phyloP scores from a whole-genome alignment of 2,113 vertebrate genomes.

The Antennarius striatus region DNA sequence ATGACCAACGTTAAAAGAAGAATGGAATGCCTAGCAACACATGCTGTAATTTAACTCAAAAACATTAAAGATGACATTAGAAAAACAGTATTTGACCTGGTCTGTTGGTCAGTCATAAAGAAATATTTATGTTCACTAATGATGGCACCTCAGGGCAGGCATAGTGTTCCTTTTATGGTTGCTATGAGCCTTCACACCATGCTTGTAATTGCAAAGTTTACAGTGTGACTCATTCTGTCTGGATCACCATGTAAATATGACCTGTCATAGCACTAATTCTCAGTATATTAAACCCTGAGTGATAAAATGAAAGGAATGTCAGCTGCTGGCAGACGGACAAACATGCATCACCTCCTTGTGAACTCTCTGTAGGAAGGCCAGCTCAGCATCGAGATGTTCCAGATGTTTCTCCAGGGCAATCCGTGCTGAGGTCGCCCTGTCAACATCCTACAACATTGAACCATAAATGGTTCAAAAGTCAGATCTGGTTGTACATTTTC shows the following conservation, averaged over 20 bases:
- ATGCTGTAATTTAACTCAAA: too few relatives aligned
- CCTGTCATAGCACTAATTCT: conserved; percentile 21
- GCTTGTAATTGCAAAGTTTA: conserved; percentile 25
- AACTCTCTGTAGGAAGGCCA: conserved; percentile 77
- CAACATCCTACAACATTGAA: conserved; percentile 64
- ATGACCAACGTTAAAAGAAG: neutral
- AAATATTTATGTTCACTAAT: too few relatives aligned
- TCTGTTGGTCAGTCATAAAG: too few relatives aligned
- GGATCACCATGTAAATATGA: neutral
- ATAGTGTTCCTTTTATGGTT: neutral
- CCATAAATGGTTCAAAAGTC: neutral
- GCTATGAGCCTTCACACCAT: conserved; percentile 20
- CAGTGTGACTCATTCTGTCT: conserved; percentile 16
- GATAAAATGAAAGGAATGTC: conserved; percentile 22
- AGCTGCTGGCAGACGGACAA: neutral
- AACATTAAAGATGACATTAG: neutral
- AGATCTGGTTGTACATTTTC: neutral
- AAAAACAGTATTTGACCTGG: neutral
- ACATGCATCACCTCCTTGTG: conserved; percentile 77
- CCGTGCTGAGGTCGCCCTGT: conserved; percentile 63
- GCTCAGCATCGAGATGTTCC: conserved; percentile 75
- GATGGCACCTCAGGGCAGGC: neutral
- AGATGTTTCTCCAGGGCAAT: conserved; percentile 75
- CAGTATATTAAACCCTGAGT: conserved; percentile 19
- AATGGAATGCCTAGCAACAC: neutral